Conservation (phyloP, 2,797 vertebrate species). For the Choloepus didactylus region DNA sequence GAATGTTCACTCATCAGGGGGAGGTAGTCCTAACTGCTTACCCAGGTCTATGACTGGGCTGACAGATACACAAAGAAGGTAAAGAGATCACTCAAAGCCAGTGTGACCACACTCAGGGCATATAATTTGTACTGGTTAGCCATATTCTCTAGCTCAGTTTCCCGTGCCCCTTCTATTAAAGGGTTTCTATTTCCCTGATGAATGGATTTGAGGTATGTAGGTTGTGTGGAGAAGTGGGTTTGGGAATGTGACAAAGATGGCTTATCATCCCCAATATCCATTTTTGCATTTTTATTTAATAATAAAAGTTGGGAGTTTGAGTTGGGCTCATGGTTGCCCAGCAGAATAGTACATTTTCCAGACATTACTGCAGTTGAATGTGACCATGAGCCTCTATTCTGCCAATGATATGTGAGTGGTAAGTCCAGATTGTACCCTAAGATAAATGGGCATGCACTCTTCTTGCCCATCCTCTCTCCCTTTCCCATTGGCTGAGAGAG, state of each 20-base stretch:
- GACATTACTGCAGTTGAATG: neutral
- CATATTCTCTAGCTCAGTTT: neutral
- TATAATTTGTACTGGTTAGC: neutral
- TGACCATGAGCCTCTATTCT: neutral
- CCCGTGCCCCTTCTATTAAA: neutral
- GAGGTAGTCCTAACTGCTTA: neutral
- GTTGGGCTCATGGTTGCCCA: neutral
- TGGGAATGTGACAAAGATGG: neutral
- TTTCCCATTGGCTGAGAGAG: neutral
- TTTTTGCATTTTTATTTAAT: conserved; percentile 21
- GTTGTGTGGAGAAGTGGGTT: neutral
- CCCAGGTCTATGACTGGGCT: neutral
- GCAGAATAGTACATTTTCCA: neutral
- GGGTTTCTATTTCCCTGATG: neutral
- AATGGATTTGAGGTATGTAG: neutral
- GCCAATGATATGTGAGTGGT: neutral
- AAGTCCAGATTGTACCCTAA: neutral
- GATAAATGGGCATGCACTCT: neutral
- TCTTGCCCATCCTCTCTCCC: neutral
- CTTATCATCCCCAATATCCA: conserved; percentile 15
- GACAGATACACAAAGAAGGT: neutral
- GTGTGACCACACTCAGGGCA: neutral
- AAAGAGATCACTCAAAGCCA: neutral
- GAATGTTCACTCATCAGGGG: neutral
- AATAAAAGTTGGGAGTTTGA: conserved; percentile 22